phyloP scores from a whole-genome alignment of 2,797 vertebrate species.

The Nasua narica region DNA sequence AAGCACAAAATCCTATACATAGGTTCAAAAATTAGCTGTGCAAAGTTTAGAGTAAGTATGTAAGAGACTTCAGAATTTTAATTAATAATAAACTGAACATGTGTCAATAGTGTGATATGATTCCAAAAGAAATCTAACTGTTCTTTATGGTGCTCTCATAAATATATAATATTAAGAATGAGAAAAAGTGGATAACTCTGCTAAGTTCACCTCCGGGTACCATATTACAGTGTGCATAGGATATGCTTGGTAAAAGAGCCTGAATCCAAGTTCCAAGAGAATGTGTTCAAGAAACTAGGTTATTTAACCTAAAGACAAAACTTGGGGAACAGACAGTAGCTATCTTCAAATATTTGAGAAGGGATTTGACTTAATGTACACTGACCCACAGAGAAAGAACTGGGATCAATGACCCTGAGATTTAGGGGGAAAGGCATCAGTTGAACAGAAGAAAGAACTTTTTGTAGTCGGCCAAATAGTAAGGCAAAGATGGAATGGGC shows the following conservation, averaged over 20 bases:
- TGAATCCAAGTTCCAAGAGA: constrained; percentile 5
- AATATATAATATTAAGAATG: not conserved
- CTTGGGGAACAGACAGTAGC: not conserved
- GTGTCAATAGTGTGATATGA: not conserved
- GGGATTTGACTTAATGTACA: not conserved
- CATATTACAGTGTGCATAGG: not conserved
- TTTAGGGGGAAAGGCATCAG: constrained; percentile 19
- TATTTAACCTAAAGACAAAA: constrained; percentile 27
- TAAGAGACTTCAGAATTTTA: constrained; percentile 13
- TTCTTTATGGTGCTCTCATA: not conserved
- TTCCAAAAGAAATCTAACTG: not conserved
- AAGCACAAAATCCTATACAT: not conserved
- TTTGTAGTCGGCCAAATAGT: not conserved
- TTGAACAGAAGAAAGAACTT: not conserved
- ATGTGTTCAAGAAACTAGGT: not conserved
- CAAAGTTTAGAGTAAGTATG: not conserved
- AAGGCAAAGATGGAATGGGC: not conserved
- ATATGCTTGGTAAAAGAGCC: not conserved
- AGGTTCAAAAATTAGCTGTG: not conserved
- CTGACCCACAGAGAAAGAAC: not conserved
- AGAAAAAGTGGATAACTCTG: not conserved
- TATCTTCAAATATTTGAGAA: constrained; percentile 23
- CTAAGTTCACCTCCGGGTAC: not conserved
- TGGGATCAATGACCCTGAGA: not conserved
- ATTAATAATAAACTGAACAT: constrained; percentile 6